Evolutionary conservation across 1,140 invertebrate species (phyloP), one percentile per base, ranked within the genome.

Genomic region (Saccostrea cuccullata): DNA sequence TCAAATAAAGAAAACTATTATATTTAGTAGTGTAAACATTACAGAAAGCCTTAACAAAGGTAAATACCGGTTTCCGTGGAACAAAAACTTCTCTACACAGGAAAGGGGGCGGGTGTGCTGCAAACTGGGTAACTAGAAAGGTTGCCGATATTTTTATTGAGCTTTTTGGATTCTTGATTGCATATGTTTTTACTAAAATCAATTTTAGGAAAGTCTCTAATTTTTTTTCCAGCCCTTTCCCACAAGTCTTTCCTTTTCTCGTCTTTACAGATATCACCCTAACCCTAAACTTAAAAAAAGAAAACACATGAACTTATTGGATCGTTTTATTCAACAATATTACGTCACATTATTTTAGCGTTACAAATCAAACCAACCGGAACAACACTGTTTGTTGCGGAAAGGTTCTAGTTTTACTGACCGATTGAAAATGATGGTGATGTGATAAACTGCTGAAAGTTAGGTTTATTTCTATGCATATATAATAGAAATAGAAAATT

Each of bases 1-100:
- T 26, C 26, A 77, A 77, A 77, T 36, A 77, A 36, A 30, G 70
- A 40, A 77, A 77, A 77, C 70, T 77, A 13, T 77, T 77, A 26
- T 77, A 77, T 15, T 30, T 77, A 77, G 13, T 13, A 15, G 12
- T 36, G 26, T 30, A 26, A 30, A 30, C 70, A 15, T 30, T 77
- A 30, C 70, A 77, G 26, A 77, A 36, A 77, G 30, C 36, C 70
- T 11, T 36, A 6, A 77, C 70, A 77, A 77, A 30, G 23, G 17
- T 15, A 67, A 67, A 20, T 67, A 67, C 60, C 23, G 17, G 20
- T 67, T 20, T 17, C 20, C 8, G 60, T 3, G 60, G 60, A 67
- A 67, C 5, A 20, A 67, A 23, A 47, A 47, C 47, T 47, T 47
- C 9, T 47, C 47, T 47, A 47, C 5, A 47, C 17, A 64, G 58